These are phyloP conservation scores for Chymomyza fuscimana DNA, from an alignment of 2,888 invertebrate genomes.

Conservation along the genomic window DNA sequence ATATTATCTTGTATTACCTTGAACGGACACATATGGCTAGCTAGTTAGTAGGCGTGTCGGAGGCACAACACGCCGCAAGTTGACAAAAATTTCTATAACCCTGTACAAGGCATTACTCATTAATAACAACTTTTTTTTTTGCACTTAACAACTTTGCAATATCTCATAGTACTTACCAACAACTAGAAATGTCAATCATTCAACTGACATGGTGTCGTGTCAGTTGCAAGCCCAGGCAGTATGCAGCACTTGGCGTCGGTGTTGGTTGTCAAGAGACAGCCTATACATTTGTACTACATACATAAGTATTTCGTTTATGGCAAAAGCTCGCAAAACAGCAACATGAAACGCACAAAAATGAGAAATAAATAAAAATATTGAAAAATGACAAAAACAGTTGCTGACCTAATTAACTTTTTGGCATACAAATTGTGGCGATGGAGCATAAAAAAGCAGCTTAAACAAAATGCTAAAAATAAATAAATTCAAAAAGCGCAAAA, in stretches of 20 bases:
- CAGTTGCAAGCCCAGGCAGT: background rate
- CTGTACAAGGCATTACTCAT: background rate
- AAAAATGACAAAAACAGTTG: slow-evolving; percentile 71
- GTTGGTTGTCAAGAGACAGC: background rate
- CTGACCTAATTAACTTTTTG: slow-evolving; percentile 71
- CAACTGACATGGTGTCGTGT: slow-evolving; percentile 46
- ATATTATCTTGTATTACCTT: background rate
- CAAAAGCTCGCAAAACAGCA: slow-evolving; percentile 16
- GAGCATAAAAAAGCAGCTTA: slow-evolving; percentile 10
- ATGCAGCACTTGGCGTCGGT: background rate
- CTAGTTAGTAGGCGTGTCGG: slow-evolving; percentile 33
- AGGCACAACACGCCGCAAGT: slow-evolving; percentile 8
- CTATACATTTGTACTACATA: background rate
- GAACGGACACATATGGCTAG: background rate
- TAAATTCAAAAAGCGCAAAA: slow-evolving; percentile 3
- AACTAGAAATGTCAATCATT: slow-evolving; percentile 75
- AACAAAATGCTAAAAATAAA: slow-evolving; percentile 53
- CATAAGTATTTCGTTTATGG: background rate
- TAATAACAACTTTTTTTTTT: background rate
- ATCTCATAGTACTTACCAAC: slow-evolving; percentile 57
- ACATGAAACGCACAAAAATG: slow-evolving; percentile 13
- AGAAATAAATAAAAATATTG: slow-evolving; percentile 43
- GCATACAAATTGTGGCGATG: slow-evolving; percentile 24
- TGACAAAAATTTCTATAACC: background rate
- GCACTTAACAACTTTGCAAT: background rate